Conservation (phyloP, 2,888 invertebrate species). For the Ectemnius cavifrons region DNA sequence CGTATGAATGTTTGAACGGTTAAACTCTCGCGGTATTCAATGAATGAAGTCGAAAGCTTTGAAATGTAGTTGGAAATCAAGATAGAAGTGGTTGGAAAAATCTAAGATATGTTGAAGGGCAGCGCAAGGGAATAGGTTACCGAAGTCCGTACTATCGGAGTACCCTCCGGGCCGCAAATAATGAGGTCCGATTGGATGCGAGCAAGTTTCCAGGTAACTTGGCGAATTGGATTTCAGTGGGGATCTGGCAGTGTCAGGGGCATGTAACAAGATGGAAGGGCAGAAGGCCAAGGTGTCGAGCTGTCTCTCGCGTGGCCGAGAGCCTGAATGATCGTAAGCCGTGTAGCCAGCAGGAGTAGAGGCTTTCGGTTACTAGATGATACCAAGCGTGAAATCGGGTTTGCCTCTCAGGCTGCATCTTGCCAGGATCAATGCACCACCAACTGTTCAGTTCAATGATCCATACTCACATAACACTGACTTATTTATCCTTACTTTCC, state of each 20-base stretch:
- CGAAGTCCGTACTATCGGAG: too few species aligned
- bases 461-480: conserved; percentile 44
- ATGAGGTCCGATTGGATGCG: neutral
- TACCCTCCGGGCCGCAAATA: too few species aligned
- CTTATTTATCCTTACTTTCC: conserved; percentile 50
- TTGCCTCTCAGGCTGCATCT: conserved; percentile 53
- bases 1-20: too few species aligned
- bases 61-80: too few species aligned
- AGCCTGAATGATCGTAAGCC: conserved; percentile 60
- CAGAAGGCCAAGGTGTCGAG: conserved; percentile 59
- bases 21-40: too few species aligned
- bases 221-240: conserved; percentile 42
- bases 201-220: conserved; percentile 21
- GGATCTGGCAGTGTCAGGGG: conserved; percentile 32
- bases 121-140: too few species aligned
- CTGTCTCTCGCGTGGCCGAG: conserved; percentile 54
- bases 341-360: conserved; percentile 58
- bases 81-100: too few species aligned
- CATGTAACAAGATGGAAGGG: conserved; percentile 50
- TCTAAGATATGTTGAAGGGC: too few species aligned
- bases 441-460: conserved; percentile 61
- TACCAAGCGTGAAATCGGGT: conserved; percentile 72
- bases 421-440: conserved; percentile 64
- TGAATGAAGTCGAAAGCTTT: too few species aligned
- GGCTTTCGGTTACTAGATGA: conserved; percentile 54